Base-by-base conservation (phyloP, 2,888 invertebrate species). In the Melipona beecheii region DNA sequence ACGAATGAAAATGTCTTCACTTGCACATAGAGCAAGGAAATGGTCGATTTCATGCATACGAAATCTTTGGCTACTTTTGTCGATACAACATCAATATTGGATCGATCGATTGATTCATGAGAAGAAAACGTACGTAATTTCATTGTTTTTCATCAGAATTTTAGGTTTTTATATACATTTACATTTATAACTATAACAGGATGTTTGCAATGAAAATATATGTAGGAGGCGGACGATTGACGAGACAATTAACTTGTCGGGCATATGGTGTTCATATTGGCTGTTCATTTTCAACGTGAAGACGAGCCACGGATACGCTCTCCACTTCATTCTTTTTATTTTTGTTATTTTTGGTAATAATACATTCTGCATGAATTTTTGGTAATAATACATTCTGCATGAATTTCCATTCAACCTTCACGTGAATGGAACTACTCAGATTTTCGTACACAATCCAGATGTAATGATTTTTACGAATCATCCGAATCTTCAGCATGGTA, bases 101-200 rank as follows among this genome's bases (percentile, higher is more conserved):
- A 19, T 21, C 21, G 11, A 36, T 36, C 4, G 64, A 64, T 21
- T 31, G 13, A 31, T 64, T 64, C 13, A 64, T 31, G 13, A 64
- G 36, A 11, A 6, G 6, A 9, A 17, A 62, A 69, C 21, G 17
- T 31, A 83, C 50, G 82, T 83, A 83, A 65, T 56, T 70, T 15
- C 19, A 73, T 19, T 72, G 13, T 62, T 43, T n/a, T 50, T 36
- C 5, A 24, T 17, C 24, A 50, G 19, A 21, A 50, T 58, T 24
- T 19, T 4, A n/a, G 65, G 13, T 0, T 24, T 31, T 4, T n/a
- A 21, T 27, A 5, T 66, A 49, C 13, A 11, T 56, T 15, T 9
- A 11, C 49, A 24, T 60, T n/a, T 24, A 6, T 52, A 52, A 21
- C 13, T 27, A 43, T 78, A n/a, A n/a, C n/a, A 62, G 13, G 24